These are phyloP conservation scores for Acanthopleura granulata DNA, from an alignment of 2,888 invertebrate genomes.

Conservation along the genomic window DNA sequence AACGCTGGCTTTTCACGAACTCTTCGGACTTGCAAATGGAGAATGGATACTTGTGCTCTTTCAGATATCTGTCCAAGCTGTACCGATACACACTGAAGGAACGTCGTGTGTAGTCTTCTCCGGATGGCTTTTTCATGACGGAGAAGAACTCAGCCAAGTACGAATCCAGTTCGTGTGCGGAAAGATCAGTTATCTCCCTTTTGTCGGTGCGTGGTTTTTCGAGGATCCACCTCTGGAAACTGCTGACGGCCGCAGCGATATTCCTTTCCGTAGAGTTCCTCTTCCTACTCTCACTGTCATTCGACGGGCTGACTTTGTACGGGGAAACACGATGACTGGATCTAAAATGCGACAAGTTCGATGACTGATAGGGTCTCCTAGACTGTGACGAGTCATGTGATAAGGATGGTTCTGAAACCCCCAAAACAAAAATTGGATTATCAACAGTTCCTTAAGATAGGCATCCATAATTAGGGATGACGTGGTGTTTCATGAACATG, in stretches of 20 bases:
- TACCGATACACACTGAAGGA: not conserved
- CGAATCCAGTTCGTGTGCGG: not conserved
- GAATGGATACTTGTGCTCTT: not conserved
- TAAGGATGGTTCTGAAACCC: too few relatives aligned
- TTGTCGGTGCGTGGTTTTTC: not conserved
- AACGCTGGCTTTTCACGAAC: not conserved
- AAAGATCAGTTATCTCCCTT: not conserved
- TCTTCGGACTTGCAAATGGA: slow-evolving; percentile 5
- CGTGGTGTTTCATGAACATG: too few relatives aligned
- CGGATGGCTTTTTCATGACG: not conserved
- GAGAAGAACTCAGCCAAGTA: slow-evolving; percentile 6
- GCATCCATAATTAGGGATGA: too few relatives aligned
- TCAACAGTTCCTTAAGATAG: too few relatives aligned
- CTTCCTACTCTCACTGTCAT: not conserved
- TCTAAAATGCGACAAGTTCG: too few relatives aligned
- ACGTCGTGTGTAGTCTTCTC: slow-evolving; percentile 11
- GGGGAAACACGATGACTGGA: too few relatives aligned
- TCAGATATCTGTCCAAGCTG: slow-evolving; percentile 6
- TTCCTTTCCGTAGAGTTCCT: slow-evolving; percentile 5
- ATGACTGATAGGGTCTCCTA: too few relatives aligned
- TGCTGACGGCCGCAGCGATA: slow-evolving; percentile 1
- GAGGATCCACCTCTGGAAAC: not conserved
- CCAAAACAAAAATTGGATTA: too few relatives aligned
- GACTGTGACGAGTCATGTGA: too few relatives aligned
- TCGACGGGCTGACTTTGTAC: too few relatives aligned